Evolutionary conservation across 2,797 vertebrate genomes (phyloP).

Genomic region (Catostomus latipinnis): DNA sequence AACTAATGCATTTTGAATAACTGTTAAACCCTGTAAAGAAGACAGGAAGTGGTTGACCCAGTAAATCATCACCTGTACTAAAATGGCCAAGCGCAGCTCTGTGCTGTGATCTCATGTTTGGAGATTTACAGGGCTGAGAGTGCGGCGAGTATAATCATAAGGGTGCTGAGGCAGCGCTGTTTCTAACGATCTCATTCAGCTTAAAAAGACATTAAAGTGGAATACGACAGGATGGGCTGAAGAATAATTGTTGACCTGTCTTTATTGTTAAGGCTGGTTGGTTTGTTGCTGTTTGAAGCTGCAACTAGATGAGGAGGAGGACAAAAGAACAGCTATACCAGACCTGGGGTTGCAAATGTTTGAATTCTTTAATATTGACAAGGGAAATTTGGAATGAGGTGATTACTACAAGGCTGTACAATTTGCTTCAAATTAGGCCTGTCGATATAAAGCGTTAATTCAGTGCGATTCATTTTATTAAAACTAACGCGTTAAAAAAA

Average conservation of each 20-base stretch:
- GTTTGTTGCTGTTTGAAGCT: slow-evolving; percentile 42
- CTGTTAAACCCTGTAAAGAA: slow-evolving; percentile 48
- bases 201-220: slow-evolving; percentile 69
- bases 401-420: too few relatives aligned
- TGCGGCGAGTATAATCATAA: slow-evolving; percentile 65
- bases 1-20: slow-evolving; percentile 22
- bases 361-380: too few relatives aligned
- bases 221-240: slow-evolving; percentile 59
- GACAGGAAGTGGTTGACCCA: slow-evolving; percentile 26
- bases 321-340: not conserved
- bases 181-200: slow-evolving; percentile 70
- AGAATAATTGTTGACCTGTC: slow-evolving; percentile 59
- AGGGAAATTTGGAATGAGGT: too few relatives aligned
- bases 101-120: slow-evolving; percentile 41
- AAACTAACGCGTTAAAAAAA: too few relatives aligned
- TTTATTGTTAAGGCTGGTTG: slow-evolving; percentile 61
- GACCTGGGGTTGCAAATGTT: too few relatives aligned
- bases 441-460: too few relatives aligned
- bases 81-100: slow-evolving; percentile 58
- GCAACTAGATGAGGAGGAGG: slow-evolving; percentile 15
- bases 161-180: slow-evolving; percentile 71
- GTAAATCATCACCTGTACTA: slow-evolving; percentile 61
- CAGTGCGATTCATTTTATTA: too few relatives aligned
- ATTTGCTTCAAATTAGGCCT: too few relatives aligned
- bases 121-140: slow-evolving; percentile 62